Conservation (phyloP, 2,888 invertebrate genomes). For the Dasysyrphus tricinctus region DNA sequence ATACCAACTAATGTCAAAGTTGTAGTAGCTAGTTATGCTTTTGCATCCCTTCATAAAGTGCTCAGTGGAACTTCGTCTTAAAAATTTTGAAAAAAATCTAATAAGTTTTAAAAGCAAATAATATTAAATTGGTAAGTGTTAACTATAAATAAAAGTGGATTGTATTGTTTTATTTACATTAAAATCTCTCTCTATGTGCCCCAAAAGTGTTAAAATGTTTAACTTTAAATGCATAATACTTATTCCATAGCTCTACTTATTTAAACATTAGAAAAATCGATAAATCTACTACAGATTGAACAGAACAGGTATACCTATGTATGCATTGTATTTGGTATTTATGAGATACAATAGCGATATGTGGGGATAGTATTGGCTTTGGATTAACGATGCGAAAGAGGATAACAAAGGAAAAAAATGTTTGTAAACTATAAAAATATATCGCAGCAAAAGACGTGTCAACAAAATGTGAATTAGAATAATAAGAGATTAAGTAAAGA, state of each 20-base stretch:
- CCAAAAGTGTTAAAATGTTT: neutral
- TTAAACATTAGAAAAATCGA: slow-evolving; percentile 63
- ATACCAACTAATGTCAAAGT: slow-evolving; percentile 44
- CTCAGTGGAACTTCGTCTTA: slow-evolving; percentile 43
- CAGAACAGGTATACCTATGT: slow-evolving; percentile 55
- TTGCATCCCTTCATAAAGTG: slow-evolving; percentile 67
- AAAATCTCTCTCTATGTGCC: neutral
- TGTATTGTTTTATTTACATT: neutral
- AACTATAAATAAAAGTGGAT: neutral
- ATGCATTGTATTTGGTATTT: slow-evolving; percentile 1
- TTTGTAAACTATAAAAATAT: slow-evolving; percentile 32
- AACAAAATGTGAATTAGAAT: slow-evolving; percentile 18
- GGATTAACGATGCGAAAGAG: slow-evolving; percentile 28
- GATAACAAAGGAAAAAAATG: slow-evolving; percentile 39
- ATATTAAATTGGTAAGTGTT: slow-evolving; percentile 51
- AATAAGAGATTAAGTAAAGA: neutral
- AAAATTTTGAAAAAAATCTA: neutral
- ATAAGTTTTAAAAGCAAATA: neutral
- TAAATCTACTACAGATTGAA: slow-evolving; percentile 62
- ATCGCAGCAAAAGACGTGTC: slow-evolving; percentile 29
- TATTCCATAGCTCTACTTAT: neutral
- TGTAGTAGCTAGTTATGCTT: slow-evolving; percentile 62
- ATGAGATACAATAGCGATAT: slow-evolving; percentile 12
- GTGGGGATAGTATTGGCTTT: neutral
- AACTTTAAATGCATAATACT: neutral